phyloP scores from a whole-genome alignment of 2,797 vertebrate genomes.

The Lophotriccus pileatus region DNA sequence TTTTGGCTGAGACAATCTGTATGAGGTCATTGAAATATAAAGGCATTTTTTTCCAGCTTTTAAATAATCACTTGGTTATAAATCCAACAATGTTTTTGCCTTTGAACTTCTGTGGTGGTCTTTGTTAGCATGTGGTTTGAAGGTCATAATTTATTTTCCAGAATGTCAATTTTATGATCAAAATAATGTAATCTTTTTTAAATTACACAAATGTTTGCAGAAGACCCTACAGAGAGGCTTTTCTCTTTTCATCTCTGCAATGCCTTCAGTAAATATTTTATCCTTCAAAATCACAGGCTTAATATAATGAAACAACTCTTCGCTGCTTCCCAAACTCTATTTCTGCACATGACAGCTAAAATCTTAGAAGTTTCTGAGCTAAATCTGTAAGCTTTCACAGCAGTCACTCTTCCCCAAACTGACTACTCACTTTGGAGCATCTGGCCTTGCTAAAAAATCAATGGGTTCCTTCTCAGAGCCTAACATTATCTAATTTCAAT shows the following conservation, averaged over 20 bases:
- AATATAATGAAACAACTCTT: background rate
- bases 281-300: background rate
- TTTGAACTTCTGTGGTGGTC: background rate
- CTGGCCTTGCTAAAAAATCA: background rate
- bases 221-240: background rate
- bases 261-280: background rate
- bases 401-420: background rate
- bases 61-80: background rate
- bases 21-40: background rate
- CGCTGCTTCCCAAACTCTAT: background rate
- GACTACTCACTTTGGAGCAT: background rate
- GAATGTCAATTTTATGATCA: background rate
- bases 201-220: background rate
- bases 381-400: background rate
- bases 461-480: background rate
- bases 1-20: background rate
- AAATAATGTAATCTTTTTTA: background rate
- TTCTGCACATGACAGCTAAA: background rate
- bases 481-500: background rate
- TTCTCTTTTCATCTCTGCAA: background rate
- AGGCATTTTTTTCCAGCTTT: background rate
- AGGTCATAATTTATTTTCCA: background rate
- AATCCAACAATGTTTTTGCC: background rate
- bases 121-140: background rate
- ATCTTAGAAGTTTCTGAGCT: background rate